phyloP scores from a whole-genome alignment of 2,113 vertebrate species.

The Cinclus cinclus region DNA sequence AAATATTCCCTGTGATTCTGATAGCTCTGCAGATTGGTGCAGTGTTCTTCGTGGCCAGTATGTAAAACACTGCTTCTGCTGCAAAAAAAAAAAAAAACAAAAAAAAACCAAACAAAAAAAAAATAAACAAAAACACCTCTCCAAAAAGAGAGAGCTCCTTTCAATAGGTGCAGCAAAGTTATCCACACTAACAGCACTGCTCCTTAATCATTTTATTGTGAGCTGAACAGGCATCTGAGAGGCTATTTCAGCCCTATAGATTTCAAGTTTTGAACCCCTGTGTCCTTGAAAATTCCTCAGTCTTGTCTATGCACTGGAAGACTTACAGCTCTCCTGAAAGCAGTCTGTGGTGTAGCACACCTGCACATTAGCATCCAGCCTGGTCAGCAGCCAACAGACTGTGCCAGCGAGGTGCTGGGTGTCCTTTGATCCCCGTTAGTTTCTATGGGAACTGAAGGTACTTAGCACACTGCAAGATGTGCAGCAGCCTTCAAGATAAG shows the following conservation, averaged over 20 bases:
- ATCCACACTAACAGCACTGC: not conserved
- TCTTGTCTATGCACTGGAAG: not conserved
- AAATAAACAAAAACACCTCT: not conserved
- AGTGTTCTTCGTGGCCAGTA: not conserved
- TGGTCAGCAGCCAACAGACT: not conserved
- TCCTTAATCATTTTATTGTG: not conserved
- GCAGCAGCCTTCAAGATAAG: not conserved
- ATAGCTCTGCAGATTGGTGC: conserved; percentile 40
- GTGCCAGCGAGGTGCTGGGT: not conserved
- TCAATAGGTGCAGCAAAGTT: not conserved
- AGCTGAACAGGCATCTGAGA: not conserved
- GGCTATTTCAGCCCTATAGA: not conserved
- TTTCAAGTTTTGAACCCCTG: not conserved
- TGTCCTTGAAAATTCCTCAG: conserved; percentile 21
- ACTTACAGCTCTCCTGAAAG: not conserved
- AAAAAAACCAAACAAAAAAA: not conserved
- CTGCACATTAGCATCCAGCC: conserved; percentile 5
- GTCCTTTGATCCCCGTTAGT: not conserved
- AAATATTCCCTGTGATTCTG: not conserved
- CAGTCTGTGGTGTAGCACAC: not conserved
- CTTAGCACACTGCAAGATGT: not conserved
- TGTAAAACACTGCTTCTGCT: conserved; percentile 3
- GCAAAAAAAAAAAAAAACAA: not conserved
- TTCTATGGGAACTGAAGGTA: conserved; percentile 31
- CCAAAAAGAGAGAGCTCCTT: not conserved